Conservation (phyloP, 1,140 invertebrate species). For the Drusus annulatus region DNA sequence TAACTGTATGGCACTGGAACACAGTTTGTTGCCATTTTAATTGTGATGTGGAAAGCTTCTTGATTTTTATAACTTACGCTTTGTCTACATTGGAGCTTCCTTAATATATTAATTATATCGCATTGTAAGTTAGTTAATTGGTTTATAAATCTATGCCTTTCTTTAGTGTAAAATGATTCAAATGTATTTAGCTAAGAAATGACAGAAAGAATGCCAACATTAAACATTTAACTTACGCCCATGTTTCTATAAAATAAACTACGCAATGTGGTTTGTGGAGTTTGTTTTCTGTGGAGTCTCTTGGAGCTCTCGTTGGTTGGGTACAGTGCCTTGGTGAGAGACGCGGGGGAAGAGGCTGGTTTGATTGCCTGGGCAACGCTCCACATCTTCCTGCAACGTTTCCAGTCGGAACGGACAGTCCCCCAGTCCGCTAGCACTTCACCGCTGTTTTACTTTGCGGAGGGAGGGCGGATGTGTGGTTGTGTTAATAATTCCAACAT, state of each 20-base stretch:
- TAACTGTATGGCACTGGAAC: conserved; percentile 42
- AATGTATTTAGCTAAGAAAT: conserved; percentile 17
- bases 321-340: background rate
- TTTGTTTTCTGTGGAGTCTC: background rate
- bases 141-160: conserved; percentile 2
- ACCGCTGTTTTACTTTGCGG: conserved; percentile 52
- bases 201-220: conserved; percentile 1
- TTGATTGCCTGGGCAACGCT: background rate
- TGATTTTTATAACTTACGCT: conserved; percentile 34
- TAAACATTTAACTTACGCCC: background rate
- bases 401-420: background rate
- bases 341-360: background rate
- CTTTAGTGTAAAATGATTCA: conserved; percentile 9
- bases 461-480: background rate
- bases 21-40: conserved; percentile 51
- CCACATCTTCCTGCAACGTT: background rate
- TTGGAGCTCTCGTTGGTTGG: background rate
- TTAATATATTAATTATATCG: conserved; percentile 37
- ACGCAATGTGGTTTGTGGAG: too few relatives aligned
- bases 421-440: conserved; percentile 56
- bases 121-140: conserved; percentile 21
- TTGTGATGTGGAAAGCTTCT: conserved; percentile 48
- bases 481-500: conserved; percentile 31
- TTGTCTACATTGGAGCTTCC: conserved; percentile 39
- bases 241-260: background rate